Percentiles rank a stretch among this genome's conserved stretches.
Conservation (phyloP, 2,797 vertebrate species). For the Malacoctenus gilli region DNA sequence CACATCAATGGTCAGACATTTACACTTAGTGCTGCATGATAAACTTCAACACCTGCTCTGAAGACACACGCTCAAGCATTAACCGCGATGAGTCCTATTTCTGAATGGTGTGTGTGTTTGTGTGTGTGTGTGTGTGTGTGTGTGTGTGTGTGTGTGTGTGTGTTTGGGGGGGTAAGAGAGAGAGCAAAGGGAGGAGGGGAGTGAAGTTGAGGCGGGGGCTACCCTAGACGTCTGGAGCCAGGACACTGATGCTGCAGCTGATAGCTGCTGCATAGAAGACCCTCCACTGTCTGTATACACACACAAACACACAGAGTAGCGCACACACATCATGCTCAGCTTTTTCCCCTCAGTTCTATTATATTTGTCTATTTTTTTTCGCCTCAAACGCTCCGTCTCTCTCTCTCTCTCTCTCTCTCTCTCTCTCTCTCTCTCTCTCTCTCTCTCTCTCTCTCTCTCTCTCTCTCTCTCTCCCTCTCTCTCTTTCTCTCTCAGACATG, state of each 20-base stretch:
- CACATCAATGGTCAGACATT: slow-evolving; percentile 37
- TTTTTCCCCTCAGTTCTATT: slow-evolving; percentile 7
- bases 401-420: slow-evolving; percentile 7
- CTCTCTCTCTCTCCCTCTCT: too few relatives aligned
- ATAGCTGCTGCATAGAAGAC: slow-evolving; percentile 69
- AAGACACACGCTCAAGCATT: slow-evolving; percentile 8
- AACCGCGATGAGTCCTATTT: slow-evolving; percentile 28
- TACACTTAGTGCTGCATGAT: slow-evolving; percentile 24
- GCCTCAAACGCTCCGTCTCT: neutral
- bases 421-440: too few relatives aligned
- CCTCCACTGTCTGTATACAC: slow-evolving; percentile 53
- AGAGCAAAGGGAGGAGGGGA: slow-evolving; percentile 18
- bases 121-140: slow-evolving; percentile 57
- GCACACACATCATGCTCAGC: slow-evolving; percentile 17
- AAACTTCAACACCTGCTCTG: slow-evolving; percentile 48
- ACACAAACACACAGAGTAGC: slow-evolving; percentile 36
- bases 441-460: slow-evolving; percentile 8
- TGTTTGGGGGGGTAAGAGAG: slow-evolving; percentile 4
- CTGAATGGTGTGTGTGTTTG: slow-evolving; percentile 2
- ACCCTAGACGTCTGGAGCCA: slow-evolving; percentile 80
- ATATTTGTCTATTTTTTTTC: too few relatives aligned
- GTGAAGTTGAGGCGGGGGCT: slow-evolving; percentile 40
- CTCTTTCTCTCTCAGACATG: slow-evolving; percentile 45
- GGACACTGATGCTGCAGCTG: slow-evolving; percentile 76
- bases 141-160: neutral